Base-by-base conservation (phyloP, 2,113 vertebrate genomes). In the Ondatra zibethicus region DNA sequence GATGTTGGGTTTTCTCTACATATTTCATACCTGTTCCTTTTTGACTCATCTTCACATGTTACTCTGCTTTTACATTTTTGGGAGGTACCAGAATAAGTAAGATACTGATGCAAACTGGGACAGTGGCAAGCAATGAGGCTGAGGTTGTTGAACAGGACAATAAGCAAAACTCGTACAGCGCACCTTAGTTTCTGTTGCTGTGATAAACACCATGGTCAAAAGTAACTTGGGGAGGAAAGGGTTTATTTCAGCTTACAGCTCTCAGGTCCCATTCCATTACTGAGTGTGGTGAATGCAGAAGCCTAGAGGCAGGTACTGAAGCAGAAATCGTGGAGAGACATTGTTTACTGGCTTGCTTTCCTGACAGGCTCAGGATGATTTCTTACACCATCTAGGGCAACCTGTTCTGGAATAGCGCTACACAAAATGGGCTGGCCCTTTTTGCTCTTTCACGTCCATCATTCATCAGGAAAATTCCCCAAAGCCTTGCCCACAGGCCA, bases 51-150 rank as follows among this genome's bases (percentile, higher is more conserved):
- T 31, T 92, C 14, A 89, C 58, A 52, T 21, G n/a, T 75, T 91
- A 58, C n/a, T 52, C 77, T 93, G 58, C 47, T 85, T 90, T 65
- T 47, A 86, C 7, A 47, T 63, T 96, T 93, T 95, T 27, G 80
- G n/a, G 90, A 92, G 14, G 11, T 36, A 82, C 3, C 13, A 55
- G 27, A 21, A 21, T 52, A 84, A 90, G 45, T 63, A 94, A 13
- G 36, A 66, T 19, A 61, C 14, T 78, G 88, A 89, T 87, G 31
- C 36, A 39, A 78, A 23, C n/a, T 1, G 3, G 36, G 39, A 65
- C 0, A 16, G 1, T 4, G 23, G 14, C 29, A 85, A 86, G 27
- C 27, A 31, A 21, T 5, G 39, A 61, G 88, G 17, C 31, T 70
- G 14, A 21, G 93, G 88, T 14, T 36, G 1, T 36, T 87, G 61